Percentiles rank a stretch among this genome's conserved stretches.
Conservation (phyloP, 1,140 invertebrate species). For the Pogonus chalceus region DNA sequence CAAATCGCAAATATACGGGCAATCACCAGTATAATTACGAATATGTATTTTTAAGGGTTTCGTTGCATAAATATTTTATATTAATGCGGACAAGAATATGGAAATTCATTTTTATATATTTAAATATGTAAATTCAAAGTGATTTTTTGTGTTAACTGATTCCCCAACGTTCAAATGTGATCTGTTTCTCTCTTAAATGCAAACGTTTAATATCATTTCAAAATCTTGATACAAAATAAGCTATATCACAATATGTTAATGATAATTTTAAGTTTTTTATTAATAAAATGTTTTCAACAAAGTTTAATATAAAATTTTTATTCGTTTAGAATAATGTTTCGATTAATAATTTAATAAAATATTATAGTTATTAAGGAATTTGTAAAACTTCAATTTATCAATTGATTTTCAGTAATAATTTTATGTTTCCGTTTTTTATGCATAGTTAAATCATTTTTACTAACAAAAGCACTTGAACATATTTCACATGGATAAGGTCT, state of each 20-base stretch:
- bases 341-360: too few species aligned
- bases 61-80: slow-evolving; percentile 55
- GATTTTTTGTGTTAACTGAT: slow-evolving; percentile 55
- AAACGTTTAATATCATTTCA: slow-evolving; percentile 53
- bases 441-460: neutral
- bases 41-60: slow-evolving; percentile 53
- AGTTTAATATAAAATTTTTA: too few species aligned
- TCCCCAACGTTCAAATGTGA: slow-evolving; percentile 39
- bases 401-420: neutral
- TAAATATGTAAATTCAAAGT: slow-evolving; percentile 60
- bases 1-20: slow-evolving; percentile 44
- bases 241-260: too few species aligned
- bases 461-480: slow-evolving; percentile 28
- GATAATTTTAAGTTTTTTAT: too few species aligned
- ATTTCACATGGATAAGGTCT: slow-evolving; percentile 40
- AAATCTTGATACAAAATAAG: too few species aligned
- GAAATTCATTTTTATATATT: slow-evolving; percentile 57
- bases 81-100: slow-evolving; percentile 63
- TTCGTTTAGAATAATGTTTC: too few species aligned
- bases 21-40: slow-evolving; percentile 45
- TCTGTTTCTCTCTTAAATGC: slow-evolving; percentile 40
- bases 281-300: too few species aligned
- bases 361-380: too few species aligned
- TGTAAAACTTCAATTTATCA: too few species aligned
- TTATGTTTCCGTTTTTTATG: neutral